A percentile compares a stretch with the other conserved stretches of the same genome.
These are phyloP conservation scores for Lynx canadensis DNA, from an alignment of 2,113 vertebrate species.

Conservation along the genomic window DNA sequence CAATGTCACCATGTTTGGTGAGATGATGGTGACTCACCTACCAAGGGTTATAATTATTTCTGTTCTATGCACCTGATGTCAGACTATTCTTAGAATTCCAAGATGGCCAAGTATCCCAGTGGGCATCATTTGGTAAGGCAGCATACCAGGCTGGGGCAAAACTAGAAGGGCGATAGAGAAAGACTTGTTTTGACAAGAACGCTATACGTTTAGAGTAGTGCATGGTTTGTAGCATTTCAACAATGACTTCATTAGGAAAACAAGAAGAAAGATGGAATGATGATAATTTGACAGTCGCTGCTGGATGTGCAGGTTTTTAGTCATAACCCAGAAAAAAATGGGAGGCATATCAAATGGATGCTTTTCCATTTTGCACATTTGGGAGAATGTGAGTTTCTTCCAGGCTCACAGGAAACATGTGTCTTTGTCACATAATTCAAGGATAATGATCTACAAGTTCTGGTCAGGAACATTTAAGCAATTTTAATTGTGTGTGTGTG, in stretches of 20 bases:
- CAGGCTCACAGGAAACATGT: background rate
- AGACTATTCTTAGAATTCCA: conserved; percentile 20
- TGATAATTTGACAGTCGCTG: background rate
- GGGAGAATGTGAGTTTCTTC: background rate
- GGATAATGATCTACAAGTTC: conserved; percentile 17
- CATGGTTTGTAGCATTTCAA: background rate
- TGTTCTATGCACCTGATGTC: background rate
- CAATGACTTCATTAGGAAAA: background rate
- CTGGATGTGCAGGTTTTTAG: background rate
- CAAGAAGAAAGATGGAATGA: background rate
- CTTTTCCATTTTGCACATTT: background rate
- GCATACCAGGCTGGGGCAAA: background rate
- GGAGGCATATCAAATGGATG: background rate
- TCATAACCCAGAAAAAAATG: background rate
- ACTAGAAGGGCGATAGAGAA: background rate
- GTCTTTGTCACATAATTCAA: background rate
- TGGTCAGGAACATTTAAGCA: background rate
- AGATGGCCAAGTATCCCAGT: background rate
- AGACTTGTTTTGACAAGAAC: background rate
- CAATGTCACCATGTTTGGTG: background rate
- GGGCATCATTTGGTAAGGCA: background rate
- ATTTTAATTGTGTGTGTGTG: background rate
- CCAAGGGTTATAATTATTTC: conserved; percentile 26
- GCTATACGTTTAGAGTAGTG: background rate
- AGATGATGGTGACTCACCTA: conserved; percentile 16